Base-by-base conservation (phyloP, 37 sponge, comb jelly and placozoan species). In the Halichondria panicea region DNA sequence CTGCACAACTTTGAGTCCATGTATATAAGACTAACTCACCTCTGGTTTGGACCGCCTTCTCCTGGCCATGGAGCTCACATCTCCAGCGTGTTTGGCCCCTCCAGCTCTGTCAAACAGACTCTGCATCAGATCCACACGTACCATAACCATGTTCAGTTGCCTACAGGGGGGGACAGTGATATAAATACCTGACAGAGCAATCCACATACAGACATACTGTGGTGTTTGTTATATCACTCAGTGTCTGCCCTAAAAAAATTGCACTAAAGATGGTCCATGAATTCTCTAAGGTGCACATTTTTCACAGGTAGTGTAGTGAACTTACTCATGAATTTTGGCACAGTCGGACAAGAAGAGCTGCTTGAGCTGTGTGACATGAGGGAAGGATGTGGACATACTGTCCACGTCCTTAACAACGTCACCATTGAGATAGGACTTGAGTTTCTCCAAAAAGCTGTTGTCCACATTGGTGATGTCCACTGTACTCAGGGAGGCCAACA, bases 101-200 rank as follows among this genome's bases (percentile, higher is more conserved):
- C 83, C 80, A 5, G 88, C 92, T 37, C 71, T 58, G 41, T 86
- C 92, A 69, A 91, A 83, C 30, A 91, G 63, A 12, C 70, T 41
- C 71, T 91, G 83, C 32, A 91, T 45, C 13, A 82, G 53, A 30
- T 87, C 84, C 2, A 87, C 52, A 27, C 83, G 55, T 2, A 50
- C 38, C 42, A 82, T 58, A 36, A 87, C 71, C 53, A 69, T 72
- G 52, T 85, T 70, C 57, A 90, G 37, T 55, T 85, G 64, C 33
- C 91, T 84, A 66, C 43, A 1, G 45, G 28, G 58, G 39, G 73
- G 4, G 39, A 58, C 1, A 24, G 27, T 37, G 39, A 22, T 56
- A n/a, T n/a, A n/a, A n/a, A n/a, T n/a, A n/a, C n/a, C n/a, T n/a
- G n/a, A n/a, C n/a, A n/a, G n/a, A n/a, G n/a, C n/a, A n/a, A n/a